Conservation (phyloP, 2,888 invertebrate species). For the Conistra vaccinii region DNA sequence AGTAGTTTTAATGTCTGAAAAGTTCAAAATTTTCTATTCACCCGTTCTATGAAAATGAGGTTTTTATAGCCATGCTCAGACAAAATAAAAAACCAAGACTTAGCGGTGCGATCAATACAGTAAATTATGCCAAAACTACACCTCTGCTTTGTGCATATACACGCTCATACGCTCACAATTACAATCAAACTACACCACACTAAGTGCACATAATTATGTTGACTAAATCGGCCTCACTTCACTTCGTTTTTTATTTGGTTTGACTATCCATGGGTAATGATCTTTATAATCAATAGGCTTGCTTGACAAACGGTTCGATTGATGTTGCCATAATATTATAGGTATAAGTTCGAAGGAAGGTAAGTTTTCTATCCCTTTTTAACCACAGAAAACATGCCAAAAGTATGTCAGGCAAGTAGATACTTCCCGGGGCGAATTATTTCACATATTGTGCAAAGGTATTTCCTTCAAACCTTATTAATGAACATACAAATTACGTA, state of each 20-base stretch:
- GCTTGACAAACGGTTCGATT: not conserved
- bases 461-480: not conserved
- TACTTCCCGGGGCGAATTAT: not conserved
- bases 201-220: too few species aligned
- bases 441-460: not conserved
- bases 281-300: not conserved
- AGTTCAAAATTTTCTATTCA: too few species aligned
- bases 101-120: too few species aligned
- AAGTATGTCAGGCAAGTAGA: not conserved
- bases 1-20: not conserved
- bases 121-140: too few species aligned
- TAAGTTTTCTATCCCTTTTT: not conserved
- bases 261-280: not conserved
- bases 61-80: not conserved
- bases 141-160: too few species aligned
- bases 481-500: constrained; percentile 6
- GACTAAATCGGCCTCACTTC: too few species aligned
- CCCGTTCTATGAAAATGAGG: not conserved
- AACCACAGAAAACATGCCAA: not conserved
- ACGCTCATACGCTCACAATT: too few species aligned
- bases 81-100: too few species aligned
- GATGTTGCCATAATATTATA: not conserved
- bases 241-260: too few species aligned
- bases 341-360: not conserved
- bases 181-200: too few species aligned